Percentiles rank a stretch among this genome's conserved stretches.
Conservation (phyloP, 2,113 vertebrate species). For the Microcebus tavaratra region DNA sequence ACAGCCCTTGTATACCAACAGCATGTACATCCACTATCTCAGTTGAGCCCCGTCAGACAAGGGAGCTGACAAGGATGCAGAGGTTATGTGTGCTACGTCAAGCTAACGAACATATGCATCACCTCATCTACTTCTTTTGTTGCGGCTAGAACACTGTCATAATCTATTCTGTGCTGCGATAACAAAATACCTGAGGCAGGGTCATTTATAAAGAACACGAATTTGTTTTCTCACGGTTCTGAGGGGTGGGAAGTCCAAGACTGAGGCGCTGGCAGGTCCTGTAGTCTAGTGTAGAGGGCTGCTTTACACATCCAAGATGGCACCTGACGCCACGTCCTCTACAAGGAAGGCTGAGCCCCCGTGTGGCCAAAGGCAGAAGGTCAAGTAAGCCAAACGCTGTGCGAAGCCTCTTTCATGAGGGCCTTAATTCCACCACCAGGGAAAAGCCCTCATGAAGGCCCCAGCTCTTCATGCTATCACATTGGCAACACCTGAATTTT, state of each 20-base stretch:
- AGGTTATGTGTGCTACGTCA: background rate
- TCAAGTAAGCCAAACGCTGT: fast-evolving
- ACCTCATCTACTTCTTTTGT: background rate
- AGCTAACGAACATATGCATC: background rate
- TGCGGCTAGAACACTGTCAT: background rate
- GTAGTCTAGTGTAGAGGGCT: background rate
- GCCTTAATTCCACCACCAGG: background rate
- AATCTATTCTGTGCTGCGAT: background rate
- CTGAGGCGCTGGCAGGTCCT: too few species aligned
- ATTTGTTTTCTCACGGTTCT: background rate
- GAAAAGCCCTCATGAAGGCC: background rate
- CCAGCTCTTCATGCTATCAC: background rate
- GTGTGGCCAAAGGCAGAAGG: background rate
- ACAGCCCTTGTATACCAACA: background rate
- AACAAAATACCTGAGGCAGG: background rate
- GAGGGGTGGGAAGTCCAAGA: background rate
- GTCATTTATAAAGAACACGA: background rate
- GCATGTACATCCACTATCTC: background rate
- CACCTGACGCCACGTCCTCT: fast-evolving
- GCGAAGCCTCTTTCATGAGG: background rate
- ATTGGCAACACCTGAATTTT: background rate
- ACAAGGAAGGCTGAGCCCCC: background rate
- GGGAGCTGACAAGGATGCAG: background rate
- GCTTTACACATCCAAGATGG: background rate
- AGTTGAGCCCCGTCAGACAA: background rate